Evolutionary conservation across 2,113 vertebrate genomes (phyloP).

Genomic region (Serranochromis macrocephalus): DNA sequence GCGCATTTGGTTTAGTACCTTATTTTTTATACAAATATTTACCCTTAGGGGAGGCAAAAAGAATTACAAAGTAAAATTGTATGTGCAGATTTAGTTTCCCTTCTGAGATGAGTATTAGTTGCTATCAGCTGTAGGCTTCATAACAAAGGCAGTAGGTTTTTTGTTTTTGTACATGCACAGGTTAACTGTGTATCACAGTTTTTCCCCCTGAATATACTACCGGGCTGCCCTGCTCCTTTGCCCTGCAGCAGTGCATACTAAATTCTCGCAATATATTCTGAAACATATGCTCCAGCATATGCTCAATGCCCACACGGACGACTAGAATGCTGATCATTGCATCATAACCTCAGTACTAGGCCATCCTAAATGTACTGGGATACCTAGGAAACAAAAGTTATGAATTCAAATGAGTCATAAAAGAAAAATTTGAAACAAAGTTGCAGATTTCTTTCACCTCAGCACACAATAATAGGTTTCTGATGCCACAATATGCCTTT

Average conservation of each 20-base stretch:
- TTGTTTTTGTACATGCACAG: background rate
- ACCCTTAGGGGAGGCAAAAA: background rate
- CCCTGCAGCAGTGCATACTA: slow-evolving; percentile 13
- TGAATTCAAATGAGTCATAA: background rate
- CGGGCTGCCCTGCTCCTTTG: background rate
- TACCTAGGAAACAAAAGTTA: background rate
- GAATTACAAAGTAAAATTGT: background rate
- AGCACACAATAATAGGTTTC: background rate
- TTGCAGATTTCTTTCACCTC: background rate
- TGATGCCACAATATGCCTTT: background rate
- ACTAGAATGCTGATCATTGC: slow-evolving; percentile 45
- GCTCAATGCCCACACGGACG: slow-evolving; percentile 16
- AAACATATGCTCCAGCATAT: slow-evolving; percentile 58
- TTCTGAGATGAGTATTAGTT: background rate
- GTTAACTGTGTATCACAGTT: background rate
- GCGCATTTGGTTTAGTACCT: background rate
- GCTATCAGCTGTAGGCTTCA: background rate
- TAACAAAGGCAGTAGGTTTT: background rate
- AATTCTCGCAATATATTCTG: slow-evolving; percentile 14
- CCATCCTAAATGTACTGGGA: slow-evolving; percentile 15
- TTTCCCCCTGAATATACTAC: background rate
- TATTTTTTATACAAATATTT: background rate
- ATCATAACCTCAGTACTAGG: slow-evolving; percentile 17
- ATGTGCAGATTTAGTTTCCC: background rate
- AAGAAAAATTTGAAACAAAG: background rate